Evolutionary conservation across 2,888 invertebrate species (phyloP).

Genomic region (Leptura quadrifasciata): DNA sequence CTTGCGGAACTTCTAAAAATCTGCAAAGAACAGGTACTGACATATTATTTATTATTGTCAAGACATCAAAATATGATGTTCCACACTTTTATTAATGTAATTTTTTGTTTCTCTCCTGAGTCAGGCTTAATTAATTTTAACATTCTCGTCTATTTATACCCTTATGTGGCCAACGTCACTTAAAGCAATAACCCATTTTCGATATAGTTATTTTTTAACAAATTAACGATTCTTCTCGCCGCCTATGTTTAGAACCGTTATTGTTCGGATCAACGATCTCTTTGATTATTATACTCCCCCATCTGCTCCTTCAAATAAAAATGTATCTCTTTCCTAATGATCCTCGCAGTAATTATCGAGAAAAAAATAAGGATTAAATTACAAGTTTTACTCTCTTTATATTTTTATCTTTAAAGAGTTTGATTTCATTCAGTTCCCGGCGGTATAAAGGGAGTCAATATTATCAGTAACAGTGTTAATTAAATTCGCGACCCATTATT

Average conservation of each 20-base stretch:
- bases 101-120: no score
- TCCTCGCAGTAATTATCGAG: constrained; percentile 29
- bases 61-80: no score
- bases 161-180: no score
- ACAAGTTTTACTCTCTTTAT: constrained; percentile 24
- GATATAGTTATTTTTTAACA: background rate
- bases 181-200: no score
- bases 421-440: constrained; percentile 13
- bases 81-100: no score
- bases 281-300: constrained; percentile 41
- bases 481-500: background rate
- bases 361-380: constrained; percentile 19
- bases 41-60: no score
- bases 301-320: constrained; percentile 38
- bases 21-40: no score
- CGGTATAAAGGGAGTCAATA: background rate
- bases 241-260: constrained; percentile 37
- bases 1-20: no score
- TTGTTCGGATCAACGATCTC: constrained; percentile 40
- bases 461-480: background rate
- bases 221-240: background rate
- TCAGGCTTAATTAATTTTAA: no score
- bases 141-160: no score
- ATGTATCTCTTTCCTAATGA: constrained; percentile 39
- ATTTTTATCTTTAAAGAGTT: constrained; percentile 1